Conservation (phyloP, 2,113 vertebrate species). For the Peromyscus californicus region DNA sequence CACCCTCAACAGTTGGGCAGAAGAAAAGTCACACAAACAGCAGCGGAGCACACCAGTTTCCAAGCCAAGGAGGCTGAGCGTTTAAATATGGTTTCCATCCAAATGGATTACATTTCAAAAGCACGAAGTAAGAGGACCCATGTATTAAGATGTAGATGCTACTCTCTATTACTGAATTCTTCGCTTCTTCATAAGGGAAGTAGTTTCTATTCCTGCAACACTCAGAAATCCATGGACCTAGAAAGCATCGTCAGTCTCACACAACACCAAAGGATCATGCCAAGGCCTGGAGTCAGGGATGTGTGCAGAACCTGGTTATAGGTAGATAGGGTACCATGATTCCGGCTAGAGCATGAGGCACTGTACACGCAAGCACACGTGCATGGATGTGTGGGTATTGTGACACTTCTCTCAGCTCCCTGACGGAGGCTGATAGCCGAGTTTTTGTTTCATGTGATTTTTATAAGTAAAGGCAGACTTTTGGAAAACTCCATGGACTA, state of each 20-base stretch:
- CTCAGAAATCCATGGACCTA: not conserved
- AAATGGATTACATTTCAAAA: slow-evolving; percentile 55
- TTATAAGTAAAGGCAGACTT: not conserved
- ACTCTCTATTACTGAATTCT: slow-evolving; percentile 41
- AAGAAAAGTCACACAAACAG: slow-evolving; percentile 13
- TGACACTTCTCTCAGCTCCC: not conserved
- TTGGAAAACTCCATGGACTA: not conserved
- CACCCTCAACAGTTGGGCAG: slow-evolving; percentile 5
- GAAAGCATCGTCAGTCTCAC: not conserved
- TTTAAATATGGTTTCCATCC: slow-evolving; percentile 41
- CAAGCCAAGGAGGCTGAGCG: not conserved
- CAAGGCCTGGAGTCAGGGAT: not conserved
- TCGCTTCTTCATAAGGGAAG: slow-evolving; percentile 40
- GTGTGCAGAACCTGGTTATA: not conserved
- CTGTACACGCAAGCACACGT: rapidly evolving
- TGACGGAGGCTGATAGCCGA: not conserved
- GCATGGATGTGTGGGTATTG: not conserved
- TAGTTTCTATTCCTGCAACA: slow-evolving; percentile 36
- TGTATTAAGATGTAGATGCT: slow-evolving; percentile 53
- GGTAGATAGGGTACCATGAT: not conserved
- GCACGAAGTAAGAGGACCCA: not conserved
- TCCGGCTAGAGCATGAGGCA: too few relatives aligned
- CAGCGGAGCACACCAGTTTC: slow-evolving; percentile 40
- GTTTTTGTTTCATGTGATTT: not conserved
- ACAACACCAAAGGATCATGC: not conserved